Percentiles rank a stretch among this genome's conserved stretches.
Evolutionary conservation across 1,140 invertebrate genomes (phyloP).

Genomic region (Euwallacea similis): DNA sequence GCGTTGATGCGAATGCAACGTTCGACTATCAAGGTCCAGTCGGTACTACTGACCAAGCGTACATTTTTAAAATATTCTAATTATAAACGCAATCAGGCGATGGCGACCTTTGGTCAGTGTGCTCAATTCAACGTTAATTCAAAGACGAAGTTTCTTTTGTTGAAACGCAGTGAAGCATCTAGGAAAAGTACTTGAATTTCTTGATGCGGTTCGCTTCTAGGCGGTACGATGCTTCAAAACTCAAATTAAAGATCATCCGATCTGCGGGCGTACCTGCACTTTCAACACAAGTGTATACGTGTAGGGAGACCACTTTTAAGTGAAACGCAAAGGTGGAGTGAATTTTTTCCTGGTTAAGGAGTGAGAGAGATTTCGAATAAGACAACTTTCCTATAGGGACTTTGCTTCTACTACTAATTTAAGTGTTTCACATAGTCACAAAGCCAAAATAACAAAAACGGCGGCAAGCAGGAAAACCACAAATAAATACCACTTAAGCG

Average conservation of each 20-base stretch:
- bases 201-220: background rate
- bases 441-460: too few species aligned
- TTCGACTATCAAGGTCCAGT: background rate
- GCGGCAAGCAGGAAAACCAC: too few species aligned
- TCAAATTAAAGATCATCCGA: slow-evolving; percentile 6
- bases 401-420: too few species aligned
- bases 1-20: background rate
- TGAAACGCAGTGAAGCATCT: too few species aligned
- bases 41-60: background rate
- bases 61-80: slow-evolving; percentile 4
- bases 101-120: slow-evolving; percentile 5
- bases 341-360: background rate
- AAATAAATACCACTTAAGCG: too few species aligned
- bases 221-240: slow-evolving; percentile 8
- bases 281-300: background rate
- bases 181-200: too few species aligned
- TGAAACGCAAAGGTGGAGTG: background rate
- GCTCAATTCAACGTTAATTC: background rate
- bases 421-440: too few species aligned
- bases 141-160: background rate
- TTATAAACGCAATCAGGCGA: slow-evolving; percentile 17
- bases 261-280: slow-evolving; percentile 3
- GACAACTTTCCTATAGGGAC: too few species aligned
- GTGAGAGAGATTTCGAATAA: background rate
- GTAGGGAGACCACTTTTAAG: background rate